These are phyloP conservation scores for Actinernus sp. DNA, from an alignment of 92 coral and sea anemone genomes.

Conservation along the genomic window DNA sequence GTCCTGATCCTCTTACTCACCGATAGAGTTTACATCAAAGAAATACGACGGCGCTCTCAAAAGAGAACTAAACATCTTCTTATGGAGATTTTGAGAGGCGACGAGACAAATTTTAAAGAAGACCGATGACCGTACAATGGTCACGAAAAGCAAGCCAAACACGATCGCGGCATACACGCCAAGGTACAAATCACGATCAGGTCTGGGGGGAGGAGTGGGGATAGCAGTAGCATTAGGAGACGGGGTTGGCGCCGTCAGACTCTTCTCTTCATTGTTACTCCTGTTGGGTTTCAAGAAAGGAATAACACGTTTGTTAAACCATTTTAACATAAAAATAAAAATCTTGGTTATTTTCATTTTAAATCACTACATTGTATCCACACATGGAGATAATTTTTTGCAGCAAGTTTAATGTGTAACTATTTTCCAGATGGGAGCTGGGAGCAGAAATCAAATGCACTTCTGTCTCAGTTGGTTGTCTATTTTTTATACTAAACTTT, in stretches of 20 bases:
- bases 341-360: too few relatives aligned
- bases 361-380: too few relatives aligned
- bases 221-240: too few relatives aligned
- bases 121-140: conserved; percentile 28
- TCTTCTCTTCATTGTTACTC: conserved; percentile 25
- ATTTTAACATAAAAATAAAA: too few relatives aligned
- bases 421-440: too few relatives aligned
- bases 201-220: background rate
- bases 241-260: background rate
- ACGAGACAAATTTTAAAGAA: conserved; percentile 25
- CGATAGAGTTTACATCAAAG: conserved; percentile 36
- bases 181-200: conserved; percentile 30
- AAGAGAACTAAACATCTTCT: conserved; percentile 9
- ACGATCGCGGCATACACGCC: conserved; percentile 41
- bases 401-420: too few relatives aligned
- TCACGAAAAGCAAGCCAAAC: conserved; percentile 25
- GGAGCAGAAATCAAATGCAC: too few relatives aligned
- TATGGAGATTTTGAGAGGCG: conserved; percentile 19
- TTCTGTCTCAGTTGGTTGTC: too few relatives aligned
- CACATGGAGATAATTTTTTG: too few relatives aligned
- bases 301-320: too few relatives aligned
- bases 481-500: too few relatives aligned
- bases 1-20: conserved; percentile 5
- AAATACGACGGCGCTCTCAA: conserved; percentile 35
- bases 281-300: too few relatives aligned